Base-by-base conservation (phyloP, 2,113 vertebrate species). In the Ibidorhyncha struthersii region DNA sequence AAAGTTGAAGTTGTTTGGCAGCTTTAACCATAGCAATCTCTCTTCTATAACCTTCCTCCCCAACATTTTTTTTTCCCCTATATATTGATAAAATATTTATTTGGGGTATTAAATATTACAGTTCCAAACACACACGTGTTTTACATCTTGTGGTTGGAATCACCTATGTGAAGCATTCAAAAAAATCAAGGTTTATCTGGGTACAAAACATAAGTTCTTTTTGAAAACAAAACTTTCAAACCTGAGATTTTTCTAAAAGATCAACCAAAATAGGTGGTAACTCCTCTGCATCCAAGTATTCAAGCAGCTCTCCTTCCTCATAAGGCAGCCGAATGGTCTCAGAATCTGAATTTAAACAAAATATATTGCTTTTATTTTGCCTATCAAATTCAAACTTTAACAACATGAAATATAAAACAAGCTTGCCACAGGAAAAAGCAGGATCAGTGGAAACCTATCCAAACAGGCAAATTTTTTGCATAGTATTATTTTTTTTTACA, bases 181-280 rank as follows among this genome's bases (percentile, higher is more conserved):
- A 82, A 34, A 84, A 58, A 52, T n/a, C 6, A 82, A 69, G 16
- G 25, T 41, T 22, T 87, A 9, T 21, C 19, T 81, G 19, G 10
- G 25, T 58, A 89, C 8, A 90, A 88, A 82, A 49, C 0, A 0
- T 5, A 73, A 41, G 4, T 52, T 53, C 2, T 53, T 81, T 90
- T 8, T 55, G 38, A 88, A 91, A 55, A 67, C 1, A 67, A 76
- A 55, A 82, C 9, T 77, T 93, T 71, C 95, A 94, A 92, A 99
- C 99, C 99, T 99, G 99, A 96, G 99, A 99, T 98, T 99, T 99
- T 98, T 99, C 99, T 94, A 99, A 97, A 88, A 99, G 99, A 98
- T 99, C 99, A 96, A 99, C 99, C 96, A 99, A 98, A 98, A 99
- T 99, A 72, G 99, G 99, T 47, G 99, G 99, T 67, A 99, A 96